Conservation (phyloP, 2,113 vertebrate species). For the Malurus elegans region DNA sequence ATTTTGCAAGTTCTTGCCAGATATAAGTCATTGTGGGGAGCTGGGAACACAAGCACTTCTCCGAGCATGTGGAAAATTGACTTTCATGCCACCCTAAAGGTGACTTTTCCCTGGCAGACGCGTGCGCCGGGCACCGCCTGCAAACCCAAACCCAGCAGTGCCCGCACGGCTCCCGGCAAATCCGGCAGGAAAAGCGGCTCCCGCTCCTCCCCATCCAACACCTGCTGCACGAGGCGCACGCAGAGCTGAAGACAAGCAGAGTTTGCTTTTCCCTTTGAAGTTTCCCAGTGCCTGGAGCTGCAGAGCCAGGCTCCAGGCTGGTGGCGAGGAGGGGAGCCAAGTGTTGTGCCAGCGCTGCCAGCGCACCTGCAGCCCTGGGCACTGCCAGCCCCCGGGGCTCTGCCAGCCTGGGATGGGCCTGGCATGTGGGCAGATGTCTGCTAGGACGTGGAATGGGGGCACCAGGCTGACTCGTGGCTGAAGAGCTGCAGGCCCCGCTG, state of each 20-base stretch:
- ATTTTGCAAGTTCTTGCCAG: conserved; percentile 82
- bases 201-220: not conserved
- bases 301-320: conserved; percentile 45
- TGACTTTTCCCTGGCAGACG: conserved; percentile 60
- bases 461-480: conserved; percentile 53
- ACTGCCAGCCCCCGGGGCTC: conserved; percentile 57
- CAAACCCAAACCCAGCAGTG: not conserved
- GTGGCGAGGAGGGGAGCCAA: conserved; percentile 52
- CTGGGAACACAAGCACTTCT: conserved; percentile 44
- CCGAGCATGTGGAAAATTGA: conserved; percentile 68
- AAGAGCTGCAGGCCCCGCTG: not conserved
- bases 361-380: conserved; percentile 74
- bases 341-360: conserved; percentile 43
- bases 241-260: not conserved
- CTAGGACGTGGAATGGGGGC: conserved; percentile 34
- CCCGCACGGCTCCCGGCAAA: not conserved
- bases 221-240: not conserved
- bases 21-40: conserved; percentile 82
- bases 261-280: conserved; percentile 12
- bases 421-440: conserved; percentile 71
- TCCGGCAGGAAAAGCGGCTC: not conserved
- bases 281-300: conserved; percentile 32
- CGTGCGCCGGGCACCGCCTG: not conserved
- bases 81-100: conserved; percentile 73
- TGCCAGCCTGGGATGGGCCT: conserved; percentile 59